Percentiles rank a stretch among this genome's conserved stretches.
Evolutionary conservation across 2,797 vertebrate genomes (phyloP).

Genomic region (Pristis pectinata): DNA sequence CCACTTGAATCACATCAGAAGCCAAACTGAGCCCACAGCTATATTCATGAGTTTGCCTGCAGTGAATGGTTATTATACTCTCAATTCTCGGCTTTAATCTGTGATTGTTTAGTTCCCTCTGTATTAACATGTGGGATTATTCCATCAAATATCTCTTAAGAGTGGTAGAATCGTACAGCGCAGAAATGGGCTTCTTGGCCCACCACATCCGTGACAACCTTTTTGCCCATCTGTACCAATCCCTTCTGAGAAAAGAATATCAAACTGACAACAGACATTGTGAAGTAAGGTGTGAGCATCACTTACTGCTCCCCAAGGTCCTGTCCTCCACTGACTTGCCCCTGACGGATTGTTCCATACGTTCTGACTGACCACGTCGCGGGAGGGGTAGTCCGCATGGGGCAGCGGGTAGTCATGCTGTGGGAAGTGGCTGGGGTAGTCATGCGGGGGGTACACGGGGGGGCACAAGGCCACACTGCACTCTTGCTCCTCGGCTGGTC

Average conservation of each 20-base stretch:
- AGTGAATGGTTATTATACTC: no score
- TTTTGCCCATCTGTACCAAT: no score
- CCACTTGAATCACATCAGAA: no score
- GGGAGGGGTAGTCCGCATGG: slow-evolving; percentile 53
- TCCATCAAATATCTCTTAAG: no score
- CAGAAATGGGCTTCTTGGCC: no score
- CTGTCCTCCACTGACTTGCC: slow-evolving; percentile 88
- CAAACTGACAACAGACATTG: not conserved
- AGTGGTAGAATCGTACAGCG: no score
- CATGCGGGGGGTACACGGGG: slow-evolving; percentile 54
- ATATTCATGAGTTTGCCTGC: no score
- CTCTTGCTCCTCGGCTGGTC: slow-evolving; percentile 67
- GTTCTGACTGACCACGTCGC: slow-evolving; percentile 64
- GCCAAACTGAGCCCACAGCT: no score
- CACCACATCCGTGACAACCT: no score
- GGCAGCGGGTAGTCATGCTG: slow-evolving; percentile 54
- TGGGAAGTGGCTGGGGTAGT: slow-evolving; percentile 60
- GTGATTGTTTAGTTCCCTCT: no score
- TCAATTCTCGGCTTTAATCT: no score
- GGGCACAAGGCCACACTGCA: slow-evolving; percentile 70
- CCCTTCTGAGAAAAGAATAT: not conserved
- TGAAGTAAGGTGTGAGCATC: not conserved
- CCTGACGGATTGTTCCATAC: slow-evolving; percentile 65
- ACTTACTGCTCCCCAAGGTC: slow-evolving; percentile 96
- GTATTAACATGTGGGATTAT: no score